Evolutionary conservation across 2,888 invertebrate species (phyloP).

Genomic region (Synergus gifuensis): DNA sequence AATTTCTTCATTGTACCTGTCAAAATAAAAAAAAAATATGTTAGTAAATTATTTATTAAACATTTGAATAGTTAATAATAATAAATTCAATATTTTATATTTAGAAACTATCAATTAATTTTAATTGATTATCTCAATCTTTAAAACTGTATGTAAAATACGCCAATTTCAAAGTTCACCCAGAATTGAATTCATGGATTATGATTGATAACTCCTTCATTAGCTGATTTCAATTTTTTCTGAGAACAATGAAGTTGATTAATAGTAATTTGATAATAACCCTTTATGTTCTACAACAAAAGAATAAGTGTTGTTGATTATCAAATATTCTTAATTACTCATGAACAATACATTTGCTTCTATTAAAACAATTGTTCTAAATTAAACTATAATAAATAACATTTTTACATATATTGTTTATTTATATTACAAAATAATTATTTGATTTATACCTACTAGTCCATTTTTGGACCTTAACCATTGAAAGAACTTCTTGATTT

Average conservation of each 20-base stretch:
- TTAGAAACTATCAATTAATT: too few species aligned
- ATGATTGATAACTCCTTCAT: background rate
- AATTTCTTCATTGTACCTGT: slow-evolving; percentile 72
- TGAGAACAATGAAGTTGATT: slow-evolving; percentile 12
- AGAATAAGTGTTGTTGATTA: background rate
- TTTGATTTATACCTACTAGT: background rate
- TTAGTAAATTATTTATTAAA: background rate
- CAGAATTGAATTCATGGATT: background rate
- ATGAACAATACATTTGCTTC: background rate
- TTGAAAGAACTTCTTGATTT: background rate
- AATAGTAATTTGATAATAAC: slow-evolving; percentile 18
- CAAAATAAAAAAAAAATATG: slow-evolving; percentile 6
- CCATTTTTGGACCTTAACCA: background rate
- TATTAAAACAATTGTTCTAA: background rate
- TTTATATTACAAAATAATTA: background rate
- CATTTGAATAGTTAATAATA: background rate
- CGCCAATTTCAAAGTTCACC: slow-evolving; percentile 25
- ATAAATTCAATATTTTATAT: too few species aligned
- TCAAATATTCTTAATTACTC: background rate
- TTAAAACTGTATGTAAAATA: background rate
- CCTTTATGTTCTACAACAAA: background rate
- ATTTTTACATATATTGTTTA: background rate
- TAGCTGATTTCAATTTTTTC: background rate
- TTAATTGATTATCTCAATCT: too few species aligned
- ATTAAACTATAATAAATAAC: background rate